These are phyloP conservation scores for Myioborus miniatus DNA, from an alignment of 2,797 vertebrate genomes.

Conservation along the genomic window DNA sequence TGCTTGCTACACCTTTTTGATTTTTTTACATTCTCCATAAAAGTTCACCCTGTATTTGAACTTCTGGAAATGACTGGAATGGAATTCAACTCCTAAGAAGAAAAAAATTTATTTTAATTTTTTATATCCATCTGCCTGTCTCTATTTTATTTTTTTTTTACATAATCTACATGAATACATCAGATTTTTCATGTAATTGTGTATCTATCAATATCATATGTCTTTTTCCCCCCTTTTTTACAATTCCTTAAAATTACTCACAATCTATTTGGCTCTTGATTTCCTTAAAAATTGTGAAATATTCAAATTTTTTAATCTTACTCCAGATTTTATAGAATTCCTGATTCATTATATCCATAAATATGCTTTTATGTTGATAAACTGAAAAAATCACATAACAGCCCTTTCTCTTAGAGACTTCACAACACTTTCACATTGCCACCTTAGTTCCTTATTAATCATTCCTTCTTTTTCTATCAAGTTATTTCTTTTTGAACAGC, in stretches of 20 bases:
- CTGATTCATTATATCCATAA: not conserved
- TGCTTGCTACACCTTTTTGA: not conserved
- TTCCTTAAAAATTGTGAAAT: not conserved
- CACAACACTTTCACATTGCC: not conserved
- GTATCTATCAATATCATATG: not conserved
- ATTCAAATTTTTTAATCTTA: not conserved
- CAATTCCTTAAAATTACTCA: not conserved
- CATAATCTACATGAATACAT: not conserved
- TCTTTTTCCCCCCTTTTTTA: rapidly evolving
- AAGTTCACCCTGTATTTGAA: not conserved
- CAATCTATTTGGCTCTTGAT: not conserved
- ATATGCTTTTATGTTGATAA: not conserved
- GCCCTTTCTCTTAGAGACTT: not conserved
- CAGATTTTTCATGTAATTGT: not conserved
- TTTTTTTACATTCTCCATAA: not conserved
- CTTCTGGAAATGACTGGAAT: not conserved
- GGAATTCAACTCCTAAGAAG: not conserved
- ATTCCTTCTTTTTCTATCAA: not conserved
- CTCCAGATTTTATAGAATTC: not conserved
- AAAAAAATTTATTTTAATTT: not conserved
- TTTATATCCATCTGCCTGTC: not conserved
- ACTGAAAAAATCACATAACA: not conserved
- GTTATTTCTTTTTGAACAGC: not conserved
- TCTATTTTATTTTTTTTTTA: not conserved
- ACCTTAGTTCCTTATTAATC: not conserved